Percentiles rank a stretch among this genome's conserved stretches.
Conservation (phyloP, 1,140 invertebrate genomes). For the Drosophila busckii region DNA sequence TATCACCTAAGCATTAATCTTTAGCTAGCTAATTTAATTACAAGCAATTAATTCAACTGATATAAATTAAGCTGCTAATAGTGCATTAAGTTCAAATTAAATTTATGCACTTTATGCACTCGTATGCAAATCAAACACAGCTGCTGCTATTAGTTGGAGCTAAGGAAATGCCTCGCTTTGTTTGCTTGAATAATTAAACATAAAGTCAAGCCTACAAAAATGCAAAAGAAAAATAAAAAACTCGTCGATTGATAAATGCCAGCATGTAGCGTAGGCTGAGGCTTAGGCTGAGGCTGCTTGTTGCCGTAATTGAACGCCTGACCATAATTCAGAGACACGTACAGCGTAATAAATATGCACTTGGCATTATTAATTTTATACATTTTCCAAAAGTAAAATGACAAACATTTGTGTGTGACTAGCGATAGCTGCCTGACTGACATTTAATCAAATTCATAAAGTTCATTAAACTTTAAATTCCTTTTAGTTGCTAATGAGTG, state of each 20-base stretch:
- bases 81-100: too few relatives aligned
- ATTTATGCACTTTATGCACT: too few relatives aligned
- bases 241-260: slow-evolving; percentile 56
- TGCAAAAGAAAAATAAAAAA: too few relatives aligned
- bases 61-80: too few relatives aligned
- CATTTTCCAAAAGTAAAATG: slow-evolving; percentile 24
- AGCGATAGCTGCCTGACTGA: slow-evolving; percentile 29
- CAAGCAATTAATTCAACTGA: too few relatives aligned
- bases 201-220: slow-evolving; percentile 34
- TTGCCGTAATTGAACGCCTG: slow-evolving; percentile 53
- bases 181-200: slow-evolving; percentile 46
- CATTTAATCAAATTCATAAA: slow-evolving; percentile 37
- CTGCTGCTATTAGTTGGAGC: too few relatives aligned
- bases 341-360: slow-evolving; percentile 58
- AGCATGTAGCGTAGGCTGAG: slow-evolving; percentile 33
- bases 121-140: too few relatives aligned
- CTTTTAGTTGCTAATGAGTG: slow-evolving; percentile 9
- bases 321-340: slow-evolving; percentile 57
- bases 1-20: too few relatives aligned
- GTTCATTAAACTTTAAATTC: slow-evolving; percentile 59
- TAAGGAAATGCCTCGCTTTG: too few relatives aligned
- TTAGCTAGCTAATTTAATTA: too few relatives aligned
- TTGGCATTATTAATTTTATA: slow-evolving; percentile 27
- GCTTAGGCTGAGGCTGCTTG: slow-evolving; percentile 18
- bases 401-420: slow-evolving; percentile 29